Conservation (phyloP, 2,888 invertebrate species). For the Microctonus hyperodae region DNA sequence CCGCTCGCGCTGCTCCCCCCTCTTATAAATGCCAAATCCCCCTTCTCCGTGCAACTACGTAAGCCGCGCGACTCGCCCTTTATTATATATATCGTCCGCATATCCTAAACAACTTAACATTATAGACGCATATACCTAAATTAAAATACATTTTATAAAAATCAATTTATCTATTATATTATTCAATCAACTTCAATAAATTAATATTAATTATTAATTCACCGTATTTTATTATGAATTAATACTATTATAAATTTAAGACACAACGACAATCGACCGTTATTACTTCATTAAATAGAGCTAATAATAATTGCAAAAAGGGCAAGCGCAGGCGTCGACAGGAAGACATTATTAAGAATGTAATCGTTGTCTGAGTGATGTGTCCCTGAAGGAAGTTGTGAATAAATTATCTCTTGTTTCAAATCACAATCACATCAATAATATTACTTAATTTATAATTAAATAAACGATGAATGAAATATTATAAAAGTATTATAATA, state of each 20-base stretch:
- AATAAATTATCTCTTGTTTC: conserved; percentile 16
- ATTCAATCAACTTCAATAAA: no score
- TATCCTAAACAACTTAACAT: neutral
- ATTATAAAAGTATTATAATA: neutral
- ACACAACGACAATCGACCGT: conserved; percentile 28
- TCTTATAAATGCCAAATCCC: neutral
- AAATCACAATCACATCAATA: neutral
- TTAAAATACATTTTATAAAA: neutral
- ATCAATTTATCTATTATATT: neutral
- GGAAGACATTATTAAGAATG: conserved; percentile 56
- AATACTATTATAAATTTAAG: conserved; percentile 17
- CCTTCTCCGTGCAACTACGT: neutral
- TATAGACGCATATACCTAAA: neutral
- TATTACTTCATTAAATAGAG: conserved; percentile 10
- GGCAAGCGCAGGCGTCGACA: conserved; percentile 35
- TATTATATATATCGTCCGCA: conserved; percentile 3
- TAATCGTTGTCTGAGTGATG: conserved; percentile 11
- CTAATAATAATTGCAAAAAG: conserved; percentile 18
- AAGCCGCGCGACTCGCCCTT: neutral
- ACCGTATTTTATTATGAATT: neutral
- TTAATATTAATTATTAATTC: conserved; percentile 2
- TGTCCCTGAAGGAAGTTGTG: conserved; percentile 25
- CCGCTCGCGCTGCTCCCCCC: conserved; percentile 34
- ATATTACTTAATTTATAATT: neutral
- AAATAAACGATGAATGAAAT: neutral